Evolutionary conservation across 2,888 invertebrate species (phyloP), one percentile per base, ranked within the genome.

Genomic region (Candidula unifasciata): DNA sequence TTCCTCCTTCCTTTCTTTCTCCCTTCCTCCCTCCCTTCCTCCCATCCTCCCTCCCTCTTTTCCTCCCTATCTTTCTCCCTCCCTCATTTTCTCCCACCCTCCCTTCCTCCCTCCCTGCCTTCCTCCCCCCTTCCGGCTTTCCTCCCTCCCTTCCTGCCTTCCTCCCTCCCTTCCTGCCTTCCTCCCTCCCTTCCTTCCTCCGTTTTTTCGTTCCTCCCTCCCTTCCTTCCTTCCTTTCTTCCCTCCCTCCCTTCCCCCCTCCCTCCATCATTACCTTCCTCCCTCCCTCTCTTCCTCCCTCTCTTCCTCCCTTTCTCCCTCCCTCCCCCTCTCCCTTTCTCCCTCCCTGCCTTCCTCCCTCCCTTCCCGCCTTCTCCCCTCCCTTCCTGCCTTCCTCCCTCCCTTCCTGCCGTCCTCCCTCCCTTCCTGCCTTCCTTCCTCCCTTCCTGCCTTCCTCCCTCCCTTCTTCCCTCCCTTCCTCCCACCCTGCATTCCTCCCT

Each of bases 211-310:
- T 44, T 10, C 10, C 10, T 10, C 10, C 44, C 10, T 10, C 44
- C 44, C 10, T 10, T 44, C 44, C 10, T 10, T 44, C 44, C 10
- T 10, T 44, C 44, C 44, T 10, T 44, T 10, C 10, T 10, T 44
- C 44, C 5, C 44, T 44, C 44, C 10, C 44, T 10, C 44, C 10
- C 44, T 44, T 10, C 10, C 44, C 10, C 21, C 3, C 60, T 60
- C 21, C 60, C 60, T 60, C 21, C 60, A 86, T 83, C 86, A 83
- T 82, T 83, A 83, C 87, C 87, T 80, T 86, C 86, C 83, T 83
- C 85, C 86, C 86, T 86, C 85, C 86, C 87, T 85, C 83, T 86
- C 87, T 85, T 87, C 86, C 86, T 86, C 69, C 85, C 87, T 86
- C 86, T 85, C 85, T 86, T 85, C 87, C 82, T 85, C 77, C 83